A percentile compares a stretch with the other conserved stretches of the same genome.
These are phyloP conservation scores for Peromyscus polionotus DNA, from an alignment of 2,113 vertebrate species.

Conservation along the genomic window DNA sequence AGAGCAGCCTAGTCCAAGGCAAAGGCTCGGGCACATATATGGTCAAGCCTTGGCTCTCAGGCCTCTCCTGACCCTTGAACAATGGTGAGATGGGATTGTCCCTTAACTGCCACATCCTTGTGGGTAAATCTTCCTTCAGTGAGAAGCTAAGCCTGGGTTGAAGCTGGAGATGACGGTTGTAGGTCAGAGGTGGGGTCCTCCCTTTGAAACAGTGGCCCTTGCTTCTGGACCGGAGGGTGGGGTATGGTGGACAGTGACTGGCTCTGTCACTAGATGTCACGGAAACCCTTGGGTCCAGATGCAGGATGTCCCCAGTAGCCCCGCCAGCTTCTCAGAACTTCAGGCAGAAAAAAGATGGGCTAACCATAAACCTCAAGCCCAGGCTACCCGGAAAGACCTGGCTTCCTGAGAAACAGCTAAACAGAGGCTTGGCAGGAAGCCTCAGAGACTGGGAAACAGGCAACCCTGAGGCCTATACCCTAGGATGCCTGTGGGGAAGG, in stretches of 20 bases:
- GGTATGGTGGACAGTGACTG: too few species aligned
- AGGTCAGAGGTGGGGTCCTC: not conserved
- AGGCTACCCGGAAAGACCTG: not conserved
- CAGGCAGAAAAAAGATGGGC: not conserved
- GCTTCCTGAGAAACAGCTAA: not conserved
- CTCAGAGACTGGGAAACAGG: fast-evolving
- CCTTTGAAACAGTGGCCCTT: not conserved
- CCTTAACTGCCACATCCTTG: not conserved
- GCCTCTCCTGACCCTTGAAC: not conserved
- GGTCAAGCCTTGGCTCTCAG: not conserved
- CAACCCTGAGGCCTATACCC: fast-evolving
- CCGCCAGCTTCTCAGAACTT: not conserved
- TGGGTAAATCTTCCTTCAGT: not conserved
- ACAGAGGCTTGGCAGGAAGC: not conserved
- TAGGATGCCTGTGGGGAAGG: fast-evolving
- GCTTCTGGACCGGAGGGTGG: not conserved
- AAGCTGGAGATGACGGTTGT: not conserved
- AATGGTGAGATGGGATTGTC: not conserved
- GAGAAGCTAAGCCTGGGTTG: not conserved
- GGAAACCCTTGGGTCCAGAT: not conserved
- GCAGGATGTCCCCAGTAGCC: not conserved
- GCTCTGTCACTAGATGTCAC: fast-evolving
- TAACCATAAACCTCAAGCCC: not conserved
- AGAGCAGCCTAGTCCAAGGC: not conserved
- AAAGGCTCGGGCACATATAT: not conserved